These are phyloP conservation scores for Mythimna lalbum DNA, from an alignment of 2,888 invertebrate genomes.

Conservation along the genomic window DNA sequence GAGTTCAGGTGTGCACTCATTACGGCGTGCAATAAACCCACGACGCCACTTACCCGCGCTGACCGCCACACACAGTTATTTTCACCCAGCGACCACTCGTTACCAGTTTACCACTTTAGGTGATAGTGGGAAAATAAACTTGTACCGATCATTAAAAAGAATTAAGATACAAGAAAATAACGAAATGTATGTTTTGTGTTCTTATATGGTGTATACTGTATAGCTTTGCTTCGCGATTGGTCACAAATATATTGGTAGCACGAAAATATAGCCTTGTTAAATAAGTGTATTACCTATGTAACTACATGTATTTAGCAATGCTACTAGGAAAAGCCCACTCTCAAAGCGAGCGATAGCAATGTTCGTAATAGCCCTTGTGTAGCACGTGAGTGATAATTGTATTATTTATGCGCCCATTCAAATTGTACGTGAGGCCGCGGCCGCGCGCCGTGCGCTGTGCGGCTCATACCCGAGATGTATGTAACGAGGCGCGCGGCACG, in stretches of 20 bases:
- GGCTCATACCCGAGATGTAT: slow-evolving; percentile 26
- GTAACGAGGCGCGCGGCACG: slow-evolving; percentile 47
- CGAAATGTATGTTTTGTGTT: not conserved
- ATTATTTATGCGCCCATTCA: slow-evolving; percentile 55
- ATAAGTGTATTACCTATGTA: not conserved
- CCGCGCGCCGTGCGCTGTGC: slow-evolving; percentile 1
- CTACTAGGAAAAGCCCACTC: slow-evolving; percentile 16
- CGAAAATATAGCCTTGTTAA: not conserved
- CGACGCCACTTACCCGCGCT: slow-evolving; percentile 24
- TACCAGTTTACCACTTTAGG: slow-evolving; percentile 3
- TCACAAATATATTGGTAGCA: not conserved
- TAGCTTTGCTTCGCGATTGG: not conserved
- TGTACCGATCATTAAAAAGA: not conserved
- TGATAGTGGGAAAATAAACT: slow-evolving; percentile 5
- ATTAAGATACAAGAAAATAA: not conserved
- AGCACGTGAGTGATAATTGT: slow-evolving; percentile 52
- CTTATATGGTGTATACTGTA: not conserved
- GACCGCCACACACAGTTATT: slow-evolving; percentile 30
- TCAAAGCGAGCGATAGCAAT: slow-evolving; percentile 9
- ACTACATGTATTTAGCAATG: slow-evolving; percentile 6
- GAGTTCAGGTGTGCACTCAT: slow-evolving; percentile 51
- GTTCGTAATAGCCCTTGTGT: slow-evolving; percentile 19
- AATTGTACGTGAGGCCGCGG: slow-evolving; percentile 30
- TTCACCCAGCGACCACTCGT: slow-evolving; percentile 15
- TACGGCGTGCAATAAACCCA: slow-evolving; percentile 44